phyloP scores from a whole-genome alignment of 2,113 vertebrate species.

The Calidris pygmaea region DNA sequence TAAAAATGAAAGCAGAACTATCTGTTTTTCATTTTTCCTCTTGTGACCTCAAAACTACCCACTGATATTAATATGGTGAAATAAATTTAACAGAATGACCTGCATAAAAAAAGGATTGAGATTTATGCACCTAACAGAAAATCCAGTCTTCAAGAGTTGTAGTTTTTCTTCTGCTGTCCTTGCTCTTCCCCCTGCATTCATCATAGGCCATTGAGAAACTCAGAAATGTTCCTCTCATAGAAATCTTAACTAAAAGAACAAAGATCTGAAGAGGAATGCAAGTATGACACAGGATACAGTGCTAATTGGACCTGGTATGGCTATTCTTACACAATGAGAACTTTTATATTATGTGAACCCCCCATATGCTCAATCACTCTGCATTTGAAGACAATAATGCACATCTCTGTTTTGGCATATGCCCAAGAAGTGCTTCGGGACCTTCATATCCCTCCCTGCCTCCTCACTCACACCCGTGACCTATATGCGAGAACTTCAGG shows the following conservation, averaged over 20 bases:
- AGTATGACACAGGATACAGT: background rate
- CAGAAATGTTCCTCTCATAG: background rate
- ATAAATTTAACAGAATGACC: background rate
- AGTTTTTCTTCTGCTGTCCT: background rate
- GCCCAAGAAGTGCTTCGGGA: background rate
- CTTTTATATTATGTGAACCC: background rate
- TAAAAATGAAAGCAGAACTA: background rate
- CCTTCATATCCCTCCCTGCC: background rate
- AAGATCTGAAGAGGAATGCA: background rate
- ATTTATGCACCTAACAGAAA: background rate
- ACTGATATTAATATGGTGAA: background rate
- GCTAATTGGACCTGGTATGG: background rate
- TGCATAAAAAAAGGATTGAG: background rate
- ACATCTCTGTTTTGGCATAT: background rate
- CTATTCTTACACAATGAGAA: background rate
- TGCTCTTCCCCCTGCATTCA: background rate
- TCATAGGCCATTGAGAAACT: background rate
- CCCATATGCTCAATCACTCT: constrained; percentile 16
- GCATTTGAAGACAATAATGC: constrained; percentile 24
- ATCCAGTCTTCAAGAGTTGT: background rate
- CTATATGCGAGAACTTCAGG: constrained; percentile 40
- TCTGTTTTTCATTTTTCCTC: background rate
- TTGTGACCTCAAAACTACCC: background rate
- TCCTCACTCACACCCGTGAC: constrained; percentile 22
- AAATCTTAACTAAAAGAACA: background rate